Evolutionary conservation across 1,140 invertebrate genomes (phyloP), one percentile per base, ranked within the genome.

Genomic region (Cryptotermes secundus): DNA sequence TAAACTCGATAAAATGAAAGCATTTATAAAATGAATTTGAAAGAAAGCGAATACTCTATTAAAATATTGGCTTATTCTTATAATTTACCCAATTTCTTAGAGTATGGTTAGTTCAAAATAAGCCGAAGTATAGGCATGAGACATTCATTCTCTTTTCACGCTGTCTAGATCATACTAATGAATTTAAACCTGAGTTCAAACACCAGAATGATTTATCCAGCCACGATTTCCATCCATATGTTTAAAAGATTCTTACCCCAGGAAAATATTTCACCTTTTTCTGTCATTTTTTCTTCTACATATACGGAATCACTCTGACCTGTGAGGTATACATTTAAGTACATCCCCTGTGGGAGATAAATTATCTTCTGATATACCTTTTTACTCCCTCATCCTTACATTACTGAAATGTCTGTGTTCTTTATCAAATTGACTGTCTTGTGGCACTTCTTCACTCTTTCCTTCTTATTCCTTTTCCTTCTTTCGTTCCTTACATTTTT

Each of bases 391-490:
- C 59, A 4, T 31, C 14, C n/a, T 72, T 72, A 3, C 59, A 72
- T 10, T n/a, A n/a, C 59, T 72, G 26, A 72, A 72, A n/a, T 72
- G 31, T 72, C 59, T 72, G 59, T 72, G 59, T 72, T 72, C 59
- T 72, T 72, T 72, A 72, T 72, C 59, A 72, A 72, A 72, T 72
- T 72, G 59, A 72, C 59, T 72, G 59, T 72, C 59, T 72, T 31
- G n/a, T 72, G 59, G 59, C 26, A n/a, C 59, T 72, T 72, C 14
- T 72, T 72, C 59, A 31, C 59, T 2, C 26, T 72, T 65, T 72
- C 59, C 59, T 72, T 72, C 14, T 7, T 26, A 9, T 72, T 72
- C 9, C 59, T 72, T 31, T 26, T 72, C 59, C 31, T 9, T 72
- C 59, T 72, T 72, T 72, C 26, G 31, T 72, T 72, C 7, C 59